Evolutionary conservation across 2,113 vertebrate genomes (phyloP), one percentile per base, ranked within the genome.

Genomic region (Chaetorhynchus papuensis): DNA sequence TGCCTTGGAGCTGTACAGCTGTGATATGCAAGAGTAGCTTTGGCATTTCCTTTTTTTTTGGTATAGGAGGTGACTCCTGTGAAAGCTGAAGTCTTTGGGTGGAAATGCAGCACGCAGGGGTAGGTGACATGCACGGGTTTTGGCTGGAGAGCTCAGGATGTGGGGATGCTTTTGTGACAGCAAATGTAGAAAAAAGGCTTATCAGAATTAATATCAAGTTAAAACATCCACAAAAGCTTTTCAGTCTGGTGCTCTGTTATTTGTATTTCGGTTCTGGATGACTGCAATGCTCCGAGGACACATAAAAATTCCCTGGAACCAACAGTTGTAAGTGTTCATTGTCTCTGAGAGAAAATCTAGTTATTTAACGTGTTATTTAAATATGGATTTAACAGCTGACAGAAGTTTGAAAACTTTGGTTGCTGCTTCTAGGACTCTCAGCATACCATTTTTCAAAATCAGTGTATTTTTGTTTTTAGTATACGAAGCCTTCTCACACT

Each of bases 1-100:
- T 91, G 78, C 86, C 93, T 96, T 86, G 60, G 85, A 96, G 93
- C 89, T 68, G 70, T 42, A 49, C 95, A 96, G 79, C 84, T 75
- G 78, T 13, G 71, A 90, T 47, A 89, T 77, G 87, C 80, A 94
- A 94, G 82, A 79, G 71, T 39, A 82, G 86, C 71, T 90, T 76
- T 85, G 87, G 89, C 70, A 95, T 96, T 89, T 95, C 83, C 78
- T 89, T 89, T 52, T 63, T 28, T 64, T 64, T 52, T 22, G 1
- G 24, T 41, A 33, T 18, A 47, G 47, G 59, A 88, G 63, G 35
- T 2, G 72, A 82, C 87, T 57, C 23, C 70, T 79, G 59, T 54
- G 65, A 70, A 76, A 85, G 8, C 60, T 68, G 77, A 39, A 64
- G 65, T 56, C 15, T 52, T 52, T 59, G 50, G 35, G 15, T 49